phyloP scores from a whole-genome alignment of 1,140 invertebrate species.

The Adelges cooleyi region DNA sequence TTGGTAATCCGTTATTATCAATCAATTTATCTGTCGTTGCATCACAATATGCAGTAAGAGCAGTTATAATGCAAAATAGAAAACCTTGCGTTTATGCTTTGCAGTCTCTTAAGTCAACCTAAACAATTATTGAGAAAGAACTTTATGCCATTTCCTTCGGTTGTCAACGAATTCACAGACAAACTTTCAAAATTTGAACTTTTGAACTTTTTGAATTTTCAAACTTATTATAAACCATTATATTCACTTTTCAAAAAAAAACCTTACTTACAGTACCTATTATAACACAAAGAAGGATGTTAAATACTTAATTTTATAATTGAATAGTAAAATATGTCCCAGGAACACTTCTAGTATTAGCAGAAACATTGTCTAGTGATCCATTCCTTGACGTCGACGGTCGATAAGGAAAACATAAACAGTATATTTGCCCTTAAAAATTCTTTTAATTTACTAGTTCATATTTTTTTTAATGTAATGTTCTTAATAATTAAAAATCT shows the following conservation, averaged over 20 bases:
- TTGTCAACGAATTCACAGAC: constrained; percentile 35
- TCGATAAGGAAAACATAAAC: too few relatives aligned
- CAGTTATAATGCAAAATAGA: constrained; percentile 34
- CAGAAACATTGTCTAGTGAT: constrained; percentile 39
- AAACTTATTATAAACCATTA: constrained; percentile 42
- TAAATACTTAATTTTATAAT: constrained; percentile 35
- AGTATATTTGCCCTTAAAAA: too few relatives aligned
- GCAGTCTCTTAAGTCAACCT: constrained; percentile 35
- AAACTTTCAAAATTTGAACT: constrained; percentile 38
- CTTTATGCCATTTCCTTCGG: constrained; percentile 38
- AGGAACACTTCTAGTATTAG: constrained; percentile 40
- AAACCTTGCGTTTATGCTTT: constrained; percentile 37
- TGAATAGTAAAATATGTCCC: constrained; percentile 36
- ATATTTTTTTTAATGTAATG: too few relatives aligned
- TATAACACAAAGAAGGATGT: constrained; percentile 38
- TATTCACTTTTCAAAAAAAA: constrained; percentile 40
- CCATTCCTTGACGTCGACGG: constrained; percentile 32
- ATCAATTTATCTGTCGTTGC: constrained; percentile 35
- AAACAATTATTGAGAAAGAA: constrained; percentile 41
- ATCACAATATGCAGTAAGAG: constrained; percentile 36
- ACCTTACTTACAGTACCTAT: constrained; percentile 37
- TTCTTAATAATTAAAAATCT: too few relatives aligned
- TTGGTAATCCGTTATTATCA: constrained; percentile 31
- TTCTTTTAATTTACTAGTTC: too few relatives aligned
- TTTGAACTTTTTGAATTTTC: constrained; percentile 34